Evolutionary conservation across 2,888 invertebrate species (phyloP), one percentile per base, ranked within the genome.

Genomic region (Xestia rhomboidea): DNA sequence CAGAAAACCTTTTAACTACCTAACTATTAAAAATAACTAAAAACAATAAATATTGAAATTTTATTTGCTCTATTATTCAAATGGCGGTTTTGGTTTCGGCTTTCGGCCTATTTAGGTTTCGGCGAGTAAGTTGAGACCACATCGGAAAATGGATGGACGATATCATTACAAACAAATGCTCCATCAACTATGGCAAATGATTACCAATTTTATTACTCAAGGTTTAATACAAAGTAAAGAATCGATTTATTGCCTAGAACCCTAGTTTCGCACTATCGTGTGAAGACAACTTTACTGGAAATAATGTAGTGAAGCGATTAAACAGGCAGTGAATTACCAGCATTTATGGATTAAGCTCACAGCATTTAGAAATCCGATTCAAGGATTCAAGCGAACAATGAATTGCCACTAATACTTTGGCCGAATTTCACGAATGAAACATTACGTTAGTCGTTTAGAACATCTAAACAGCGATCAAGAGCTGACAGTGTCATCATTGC

Each of bases 301-400:
- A 78, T 54, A 41, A 63, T 15, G 15, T 51, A 68, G 34, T 27
- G 8, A 57, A 30, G 24, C 68, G 34, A 54, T 68, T 64, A 46
- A 74, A 27, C 60, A 34, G 8, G 34, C 30, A 68, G 11, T 74
- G 8, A 54, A 71, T 73, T 68, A 64, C 21, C 64, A 72, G 60
- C 49, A 75, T 71, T 24, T 79, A 70, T 51, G 44, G 51, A 38
- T 62, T 57, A 64, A 68, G 44, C 68, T 54, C 11, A 64, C 34
- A 57, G 34, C 24, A 74, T 74, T 79, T 83, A 82, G 75, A 80
- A 76, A 84, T 70, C 69, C 21, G 24, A 67, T 54, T 62, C 68
- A 83, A 82, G 68, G 70, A 57, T 68, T 60, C 15, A 62, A 62
- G 46, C 38, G 60, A n/a, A 34, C 51, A 82, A 63, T 68, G 15